Percentiles rank a stretch among this genome's conserved stretches.
These are phyloP conservation scores for Zosterops lateralis DNA, from an alignment of 2,113 vertebrate genomes.

Conservation along the genomic window DNA sequence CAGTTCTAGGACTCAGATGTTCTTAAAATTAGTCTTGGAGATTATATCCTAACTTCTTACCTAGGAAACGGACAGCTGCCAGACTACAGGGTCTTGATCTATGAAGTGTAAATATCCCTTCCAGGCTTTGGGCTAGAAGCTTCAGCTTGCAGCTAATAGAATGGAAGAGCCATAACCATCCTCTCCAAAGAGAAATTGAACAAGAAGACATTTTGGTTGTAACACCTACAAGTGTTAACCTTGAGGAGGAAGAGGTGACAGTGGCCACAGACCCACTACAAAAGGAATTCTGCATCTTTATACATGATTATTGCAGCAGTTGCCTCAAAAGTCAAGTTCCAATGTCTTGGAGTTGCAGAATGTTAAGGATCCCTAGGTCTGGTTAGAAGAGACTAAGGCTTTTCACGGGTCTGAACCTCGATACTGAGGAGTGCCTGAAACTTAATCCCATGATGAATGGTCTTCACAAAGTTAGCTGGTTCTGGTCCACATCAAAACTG, in stretches of 20 bases:
- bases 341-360: background rate
- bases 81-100: background rate
- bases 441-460: conserved; percentile 52
- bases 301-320: background rate
- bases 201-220: background rate
- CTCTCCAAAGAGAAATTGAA: background rate
- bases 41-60: background rate
- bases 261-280: background rate
- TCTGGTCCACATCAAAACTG: conserved; percentile 53
- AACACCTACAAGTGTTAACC: background rate
- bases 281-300: background rate
- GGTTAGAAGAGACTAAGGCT: background rate
- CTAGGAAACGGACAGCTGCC: background rate
- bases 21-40: background rate
- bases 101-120: background rate
- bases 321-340: background rate
- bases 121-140: background rate
- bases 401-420: background rate
- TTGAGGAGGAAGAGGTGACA: background rate
- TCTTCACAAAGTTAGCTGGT: conserved; percentile 26
- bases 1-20: background rate
- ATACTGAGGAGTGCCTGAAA: background rate
- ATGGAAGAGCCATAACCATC: background rate
- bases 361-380: background rate
- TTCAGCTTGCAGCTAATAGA: background rate